phyloP scores from a whole-genome alignment of 2,113 vertebrate species.

The Manacus vitellinus region DNA sequence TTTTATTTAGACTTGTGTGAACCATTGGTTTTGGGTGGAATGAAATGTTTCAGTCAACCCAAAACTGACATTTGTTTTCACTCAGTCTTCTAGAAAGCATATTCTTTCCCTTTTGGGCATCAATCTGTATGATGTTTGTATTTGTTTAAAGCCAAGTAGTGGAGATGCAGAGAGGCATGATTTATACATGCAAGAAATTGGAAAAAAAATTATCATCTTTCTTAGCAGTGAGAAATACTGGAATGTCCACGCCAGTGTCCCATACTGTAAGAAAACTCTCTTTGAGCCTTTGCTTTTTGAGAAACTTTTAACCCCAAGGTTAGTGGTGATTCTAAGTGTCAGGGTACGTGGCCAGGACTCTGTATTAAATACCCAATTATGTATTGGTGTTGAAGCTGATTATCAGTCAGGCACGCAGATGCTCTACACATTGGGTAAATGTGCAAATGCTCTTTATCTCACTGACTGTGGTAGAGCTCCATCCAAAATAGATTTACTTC shows the following conservation, averaged over 20 bases:
- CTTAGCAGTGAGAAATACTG: not conserved
- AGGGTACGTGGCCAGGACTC: not conserved
- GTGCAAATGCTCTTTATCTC: not conserved
- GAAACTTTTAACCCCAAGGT: not conserved
- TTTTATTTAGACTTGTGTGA: conserved; percentile 11
- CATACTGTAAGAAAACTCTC: not conserved
- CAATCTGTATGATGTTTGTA: not conserved
- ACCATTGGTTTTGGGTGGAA: not conserved
- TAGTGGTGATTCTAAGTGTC: not conserved
- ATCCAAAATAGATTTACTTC: not conserved
- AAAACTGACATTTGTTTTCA: conserved; percentile 34
- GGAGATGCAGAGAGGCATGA: not conserved
- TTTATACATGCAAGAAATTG: not conserved
- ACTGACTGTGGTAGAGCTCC: not conserved
- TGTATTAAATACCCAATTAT: not conserved
- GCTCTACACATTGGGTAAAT: rapidly evolving
- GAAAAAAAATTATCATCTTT: not conserved
- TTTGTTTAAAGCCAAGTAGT: conserved; percentile 2
- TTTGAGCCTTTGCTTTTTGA: not conserved
- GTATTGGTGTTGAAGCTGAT: not conserved
- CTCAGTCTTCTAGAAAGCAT: not conserved
- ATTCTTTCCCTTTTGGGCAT: conserved; percentile 1
- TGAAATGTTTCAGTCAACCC: not conserved
- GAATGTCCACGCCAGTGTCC: not conserved
- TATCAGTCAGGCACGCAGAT: not conserved